These are phyloP conservation scores for Oncorhynchus mykiss DNA, from an alignment of 2,113 vertebrate genomes.

Conservation along the genomic window DNA sequence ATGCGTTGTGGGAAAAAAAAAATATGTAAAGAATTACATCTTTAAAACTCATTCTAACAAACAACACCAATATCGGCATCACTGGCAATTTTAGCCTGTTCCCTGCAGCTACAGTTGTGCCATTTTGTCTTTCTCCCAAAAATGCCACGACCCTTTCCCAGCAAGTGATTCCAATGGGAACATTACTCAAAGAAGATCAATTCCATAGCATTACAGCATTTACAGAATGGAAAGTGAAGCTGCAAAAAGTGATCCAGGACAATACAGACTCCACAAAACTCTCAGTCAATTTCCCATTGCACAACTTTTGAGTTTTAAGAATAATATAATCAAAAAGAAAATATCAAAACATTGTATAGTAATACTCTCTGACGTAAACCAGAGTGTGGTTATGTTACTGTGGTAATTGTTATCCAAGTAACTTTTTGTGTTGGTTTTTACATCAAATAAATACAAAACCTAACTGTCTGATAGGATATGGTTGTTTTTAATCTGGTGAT, in stretches of 20 bases:
- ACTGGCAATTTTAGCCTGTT: neutral
- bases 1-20: neutral
- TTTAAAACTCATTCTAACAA: neutral
- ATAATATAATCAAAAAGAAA: neutral
- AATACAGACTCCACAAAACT: neutral
- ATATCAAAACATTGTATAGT: neutral
- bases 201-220: neutral
- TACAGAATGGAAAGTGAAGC: neutral
- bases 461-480: conserved; percentile 62
- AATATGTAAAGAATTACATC: neutral
- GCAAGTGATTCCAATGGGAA: neutral
- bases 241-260: neutral
- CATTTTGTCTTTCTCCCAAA: neutral
- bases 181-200: neutral
- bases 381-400: too few relatives aligned
- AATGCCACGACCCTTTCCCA: neutral
- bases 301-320: neutral
- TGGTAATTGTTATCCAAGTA: too few relatives aligned
- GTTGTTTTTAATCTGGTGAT: conserved; percentile 63
- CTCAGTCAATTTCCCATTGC: neutral
- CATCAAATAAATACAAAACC: conserved; percentile 19
- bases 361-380: neutral
- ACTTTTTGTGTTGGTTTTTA: too few relatives aligned
- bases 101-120: neutral
- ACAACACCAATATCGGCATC: neutral